phyloP scores from a whole-genome alignment of 35 echinoderm and acorn worm species.

The Ophioderma brevispina region DNA sequence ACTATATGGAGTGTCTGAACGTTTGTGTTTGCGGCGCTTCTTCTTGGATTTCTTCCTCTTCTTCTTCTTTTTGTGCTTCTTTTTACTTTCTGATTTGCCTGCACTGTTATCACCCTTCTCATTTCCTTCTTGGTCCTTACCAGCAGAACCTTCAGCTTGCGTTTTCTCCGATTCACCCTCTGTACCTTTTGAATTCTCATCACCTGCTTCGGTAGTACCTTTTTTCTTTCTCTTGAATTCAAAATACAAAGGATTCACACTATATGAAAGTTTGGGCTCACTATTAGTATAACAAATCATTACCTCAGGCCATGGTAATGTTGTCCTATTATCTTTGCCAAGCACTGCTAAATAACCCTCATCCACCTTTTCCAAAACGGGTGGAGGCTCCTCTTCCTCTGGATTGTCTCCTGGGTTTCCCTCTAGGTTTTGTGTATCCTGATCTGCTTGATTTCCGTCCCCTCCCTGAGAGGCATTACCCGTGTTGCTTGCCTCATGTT shows the following conservation, averaged over 20 bases:
- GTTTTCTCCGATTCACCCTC: slow-evolving; percentile 30
- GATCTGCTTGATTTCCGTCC: neutral
- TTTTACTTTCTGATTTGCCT: neutral
- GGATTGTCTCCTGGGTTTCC: neutral
- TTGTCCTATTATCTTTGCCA: slow-evolving; percentile 57
- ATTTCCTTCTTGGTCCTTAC: neutral
- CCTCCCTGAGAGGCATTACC: neutral
- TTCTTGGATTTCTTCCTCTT: slow-evolving; percentile 41
- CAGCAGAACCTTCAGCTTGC: neutral
- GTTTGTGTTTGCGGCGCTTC: slow-evolving; percentile 29
- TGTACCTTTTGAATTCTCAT: slow-evolving; percentile 3
- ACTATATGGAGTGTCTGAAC: slow-evolving; percentile 16
- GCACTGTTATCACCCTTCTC: neutral
- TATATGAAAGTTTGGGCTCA: slow-evolving; percentile 43
- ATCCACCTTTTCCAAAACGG: slow-evolving; percentile 15
- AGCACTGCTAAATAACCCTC: slow-evolving; percentile 46
- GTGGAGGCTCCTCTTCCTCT: neutral
- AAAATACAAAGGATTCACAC: slow-evolving; percentile 74
- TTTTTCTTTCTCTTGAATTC: slow-evolving; percentile 47
- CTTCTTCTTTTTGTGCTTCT: slow-evolving; percentile 22
- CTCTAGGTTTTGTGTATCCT: neutral
- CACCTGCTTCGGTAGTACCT: slow-evolving; percentile 1
- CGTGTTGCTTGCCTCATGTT: neutral
- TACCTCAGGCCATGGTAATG: slow-evolving; percentile 62
- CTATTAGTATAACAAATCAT: slow-evolving; percentile 38